Base-by-base conservation (phyloP, 2,888 invertebrate genomes). In the Orthosia gothica region DNA sequence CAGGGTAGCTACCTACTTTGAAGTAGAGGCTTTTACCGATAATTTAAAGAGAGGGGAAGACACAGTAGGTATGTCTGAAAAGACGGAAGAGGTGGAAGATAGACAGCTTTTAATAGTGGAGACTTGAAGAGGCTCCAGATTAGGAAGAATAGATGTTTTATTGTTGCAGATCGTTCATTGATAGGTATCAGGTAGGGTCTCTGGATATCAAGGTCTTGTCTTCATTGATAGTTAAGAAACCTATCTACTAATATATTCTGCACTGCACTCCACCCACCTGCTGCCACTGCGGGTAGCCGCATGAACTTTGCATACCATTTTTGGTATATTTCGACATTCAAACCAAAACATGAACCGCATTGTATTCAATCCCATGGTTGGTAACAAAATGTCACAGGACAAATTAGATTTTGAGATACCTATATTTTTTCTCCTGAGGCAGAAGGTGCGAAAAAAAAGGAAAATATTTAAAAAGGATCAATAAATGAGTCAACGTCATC, bases 331-430 rank as follows among this genome's bases (percentile, higher is more conserved):
- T 47, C n/a, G 23, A 59, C 18, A 58, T 50, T 47, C 47, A 58
- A 45, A 26, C 55, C 47, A 57, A 45, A 45, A 49, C 7, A 57
- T 59, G 11, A 64, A 40, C 32, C 26, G 45, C 13, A 23, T 23
- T 59, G 20, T 45, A 58, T 18, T 20, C 23, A 62, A 65, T n/a
- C 20, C 32, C 16, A 32, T 32, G 45, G 20, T 45, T 54, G 16
- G 23, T 47, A 76, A 23, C 50, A 70, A 77, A 70, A 67, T 78
- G 52, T 67, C 52, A 62, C 40, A 58, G 26, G 26, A 54, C 13
- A 20, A 57, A 58, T 12, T n/a, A n/a, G n/a, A n/a, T n/a, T n/a
- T n/a, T n/a, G n/a, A n/a, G n/a, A n/a, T n/a, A n/a, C n/a, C n/a
- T n/a, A n/a, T n/a, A 5, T 32, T 32, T 32, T 2, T 32, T 32